These are phyloP conservation scores for Vultur gryphus DNA, from an alignment of 2,797 vertebrate species.

Conservation along the genomic window DNA sequence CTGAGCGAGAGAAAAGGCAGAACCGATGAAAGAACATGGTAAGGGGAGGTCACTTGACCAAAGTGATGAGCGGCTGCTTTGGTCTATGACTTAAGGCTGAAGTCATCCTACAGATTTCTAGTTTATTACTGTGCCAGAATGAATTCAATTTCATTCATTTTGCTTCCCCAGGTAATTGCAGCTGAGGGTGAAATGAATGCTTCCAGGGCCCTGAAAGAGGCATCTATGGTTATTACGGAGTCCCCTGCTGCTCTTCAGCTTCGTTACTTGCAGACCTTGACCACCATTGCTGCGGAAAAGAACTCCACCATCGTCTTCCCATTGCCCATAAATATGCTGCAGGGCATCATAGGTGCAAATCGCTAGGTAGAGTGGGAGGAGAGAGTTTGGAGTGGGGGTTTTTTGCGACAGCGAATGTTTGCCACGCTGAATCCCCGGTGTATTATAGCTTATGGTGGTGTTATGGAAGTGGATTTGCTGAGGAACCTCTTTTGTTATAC, in stretches of 20 bases:
- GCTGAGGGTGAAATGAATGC: conserved; percentile 97
- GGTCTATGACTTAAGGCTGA: background rate
- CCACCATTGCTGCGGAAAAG: conserved; percentile 93
- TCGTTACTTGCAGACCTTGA: conserved; percentile 94
- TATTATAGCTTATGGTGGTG: background rate
- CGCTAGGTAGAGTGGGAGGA: background rate
- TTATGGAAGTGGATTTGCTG: background rate
- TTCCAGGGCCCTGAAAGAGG: conserved; percentile 91
- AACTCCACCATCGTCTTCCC: conserved; percentile 97
- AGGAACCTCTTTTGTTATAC: background rate
- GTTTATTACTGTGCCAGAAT: background rate
- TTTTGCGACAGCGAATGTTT: background rate
- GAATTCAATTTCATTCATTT: background rate
- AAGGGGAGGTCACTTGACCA: background rate
- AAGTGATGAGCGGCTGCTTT: background rate
- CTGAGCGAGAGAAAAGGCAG: background rate
- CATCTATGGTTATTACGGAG: conserved; percentile 90
- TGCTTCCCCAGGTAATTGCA: conserved; percentile 85
- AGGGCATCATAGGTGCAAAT: conserved; percentile 67
- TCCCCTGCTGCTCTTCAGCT: conserved; percentile 93
- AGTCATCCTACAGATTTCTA: no score
- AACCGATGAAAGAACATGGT: background rate
- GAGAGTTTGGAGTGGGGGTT: background rate
- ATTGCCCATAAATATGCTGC: conserved; percentile 90
- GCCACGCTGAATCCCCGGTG: background rate